Evolutionary conservation across 2,797 vertebrate genomes (phyloP), one percentile per base, ranked within the genome.

Genomic region (Pseudotriccus pelzelni): DNA sequence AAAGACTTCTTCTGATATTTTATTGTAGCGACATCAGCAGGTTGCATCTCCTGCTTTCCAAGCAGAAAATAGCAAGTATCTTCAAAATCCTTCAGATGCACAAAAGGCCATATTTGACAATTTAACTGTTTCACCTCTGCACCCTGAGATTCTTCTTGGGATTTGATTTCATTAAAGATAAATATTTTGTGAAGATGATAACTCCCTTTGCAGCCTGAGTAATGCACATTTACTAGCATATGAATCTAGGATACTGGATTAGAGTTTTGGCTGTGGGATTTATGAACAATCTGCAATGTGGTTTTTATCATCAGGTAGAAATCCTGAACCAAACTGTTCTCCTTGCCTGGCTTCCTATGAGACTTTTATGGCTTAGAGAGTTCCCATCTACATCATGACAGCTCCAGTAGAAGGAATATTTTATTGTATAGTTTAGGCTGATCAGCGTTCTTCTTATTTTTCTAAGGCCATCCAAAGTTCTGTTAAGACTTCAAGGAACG

Each of bases 271-370:
- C 83, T 76, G 60, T 49, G 44, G 59, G 34, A 70, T 94, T 90
- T 94, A 81, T 36, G 66, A 93, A 84, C 21, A 81, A 90, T 86
- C 82, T 91, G 55, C 94, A 93, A 36, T 89, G 67, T 84, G 83
- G 6, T 90, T 95, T 95, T 91, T 82, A 92, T 93, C 86, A 96
- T 90, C 82, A 92, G 69, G 62, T 89, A 93, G 52, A 90, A 94
- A 89, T 59, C 52, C 74, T 82, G 62, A 88, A 94, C 82, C 70
- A 84, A 85, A 79, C 76, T 84, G 23, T 79, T 64, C 73, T 67
- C 25, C 73, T 91, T 90, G 84, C 74, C 74, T 84, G 77, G 23
- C 63, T 93, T 91, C 79, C 76, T 93, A 69, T 49, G 80, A 84
- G 90, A 84, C 32, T 37, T 94, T 76, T 66, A 79, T 49, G 59